A percentile compares a stretch with the other conserved stretches of the same genome.
These are phyloP conservation scores for Mirounga angustirostris DNA, from an alignment of 2,113 vertebrate species.

Conservation along the genomic window DNA sequence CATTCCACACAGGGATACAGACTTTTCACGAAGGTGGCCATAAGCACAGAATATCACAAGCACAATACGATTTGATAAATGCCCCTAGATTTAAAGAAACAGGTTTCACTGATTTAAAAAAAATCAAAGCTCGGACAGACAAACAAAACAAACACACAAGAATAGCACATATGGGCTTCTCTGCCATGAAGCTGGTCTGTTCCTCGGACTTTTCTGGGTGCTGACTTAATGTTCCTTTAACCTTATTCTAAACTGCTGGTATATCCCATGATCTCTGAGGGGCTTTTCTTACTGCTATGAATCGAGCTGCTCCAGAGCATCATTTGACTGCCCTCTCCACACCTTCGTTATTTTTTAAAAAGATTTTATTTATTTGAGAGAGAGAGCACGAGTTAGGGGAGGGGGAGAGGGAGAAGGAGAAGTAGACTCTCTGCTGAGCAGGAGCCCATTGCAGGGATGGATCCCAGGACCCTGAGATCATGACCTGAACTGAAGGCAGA, in stretches of 20 bases:
- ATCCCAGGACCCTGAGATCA: too few relatives aligned
- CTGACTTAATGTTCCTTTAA: not conserved
- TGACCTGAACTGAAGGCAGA: too few relatives aligned
- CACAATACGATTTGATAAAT: not conserved
- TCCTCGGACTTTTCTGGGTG: not conserved
- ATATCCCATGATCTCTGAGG: not conserved
- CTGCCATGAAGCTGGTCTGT: not conserved
- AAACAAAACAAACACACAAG: not conserved
- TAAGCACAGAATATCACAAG: not conserved
- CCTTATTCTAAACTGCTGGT: not conserved
- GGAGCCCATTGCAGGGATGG: too few relatives aligned
- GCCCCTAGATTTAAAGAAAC: not conserved
- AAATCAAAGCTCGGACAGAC: not conserved
- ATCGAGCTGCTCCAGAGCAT: too few relatives aligned
- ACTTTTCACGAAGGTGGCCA: not conserved
- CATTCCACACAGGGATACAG: not conserved
- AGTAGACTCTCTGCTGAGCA: too few relatives aligned
- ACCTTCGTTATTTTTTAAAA: not conserved
- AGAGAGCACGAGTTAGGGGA: too few relatives aligned
- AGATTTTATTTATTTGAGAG: too few relatives aligned
- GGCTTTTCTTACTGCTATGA: not conserved
- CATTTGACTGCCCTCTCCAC: not conserved
- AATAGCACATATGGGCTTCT: too few relatives aligned
- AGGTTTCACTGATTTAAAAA: not conserved
- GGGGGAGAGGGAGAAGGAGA: too few relatives aligned